Base-by-base conservation (phyloP, 2,113 vertebrate genomes). In the Corythoichthys haematopterus region DNA sequence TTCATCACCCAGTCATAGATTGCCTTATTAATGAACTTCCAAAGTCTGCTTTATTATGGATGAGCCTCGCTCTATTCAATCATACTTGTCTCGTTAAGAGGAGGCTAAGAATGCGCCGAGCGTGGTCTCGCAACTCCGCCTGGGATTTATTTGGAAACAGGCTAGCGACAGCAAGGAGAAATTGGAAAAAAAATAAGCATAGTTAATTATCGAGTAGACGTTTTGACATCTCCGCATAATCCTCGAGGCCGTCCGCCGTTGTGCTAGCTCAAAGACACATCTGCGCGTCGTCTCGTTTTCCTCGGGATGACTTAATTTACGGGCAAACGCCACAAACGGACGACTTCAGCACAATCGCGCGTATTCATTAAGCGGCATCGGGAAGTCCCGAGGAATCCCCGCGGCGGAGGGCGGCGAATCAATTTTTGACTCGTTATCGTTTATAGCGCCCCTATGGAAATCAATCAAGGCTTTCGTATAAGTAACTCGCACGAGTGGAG, bases 1-100 rank as follows among this genome's bases (percentile, higher is more conserved):
- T 75, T 66, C 63, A 68, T 65, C 63, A 12, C 45, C 56, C 15
- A 0, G 72, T 72, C 74, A 76, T 57, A 76, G 69, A 82, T 74
- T 82, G 68, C 51, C 47, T 61, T 68, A 63, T 76, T 84, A 80
- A 84, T 79, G 74, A 84, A 82, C 66, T 75, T 73, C 67, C 52
- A 36, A 69, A 63, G 57, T 61, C 56, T 37, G 63, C 45, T 80
- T 55, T 55, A 81, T 78, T 71, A 78, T 81, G 35, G 63, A 87
- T 83, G 81, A 84, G 81, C 56, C 35, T 2, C 37, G 72, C 76
- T 64, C 57, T 76, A 70, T 66, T 84, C 79, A 76, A 55, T 82
- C 76, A 68, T 40, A 63, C 28, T 35, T 55, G 51, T 58, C 20
- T 11, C 52, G 63, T 48, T 45, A n/a, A 69, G 37, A 48, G 60